Percentiles rank a stretch among this genome's conserved stretches.
These are phyloP conservation scores for Tricholauxania praeusta DNA, from an alignment of 2,888 invertebrate species.

Conservation along the genomic window DNA sequence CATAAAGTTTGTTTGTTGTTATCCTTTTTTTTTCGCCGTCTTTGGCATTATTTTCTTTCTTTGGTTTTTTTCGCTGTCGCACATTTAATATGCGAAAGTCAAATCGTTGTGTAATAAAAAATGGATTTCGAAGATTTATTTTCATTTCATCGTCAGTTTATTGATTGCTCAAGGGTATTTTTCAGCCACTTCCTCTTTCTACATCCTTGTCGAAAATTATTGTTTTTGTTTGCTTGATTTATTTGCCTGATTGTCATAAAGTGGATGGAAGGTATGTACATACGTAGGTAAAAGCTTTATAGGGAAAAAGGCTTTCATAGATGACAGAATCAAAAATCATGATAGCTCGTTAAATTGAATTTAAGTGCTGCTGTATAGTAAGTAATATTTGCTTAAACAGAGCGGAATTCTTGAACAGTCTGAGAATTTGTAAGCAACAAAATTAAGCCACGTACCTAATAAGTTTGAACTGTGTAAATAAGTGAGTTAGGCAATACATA, in stretches of 20 bases:
- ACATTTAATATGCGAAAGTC: conserved; percentile 20
- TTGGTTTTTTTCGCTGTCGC: background rate
- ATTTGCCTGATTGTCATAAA: background rate
- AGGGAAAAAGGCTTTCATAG: too few species aligned
- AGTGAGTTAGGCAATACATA: too few species aligned
- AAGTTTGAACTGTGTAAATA: too few species aligned
- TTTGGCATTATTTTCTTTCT: background rate
- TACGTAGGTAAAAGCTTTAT: too few species aligned
- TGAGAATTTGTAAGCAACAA: too few species aligned
- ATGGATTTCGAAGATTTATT: conserved; percentile 33
- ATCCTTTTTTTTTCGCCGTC: conserved; percentile 3
- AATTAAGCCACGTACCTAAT: too few species aligned
- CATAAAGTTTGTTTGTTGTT: conserved; percentile 15
- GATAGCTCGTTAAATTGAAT: too few species aligned
- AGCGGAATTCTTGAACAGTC: too few species aligned
- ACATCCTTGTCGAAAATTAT: background rate
- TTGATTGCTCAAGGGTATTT: conserved; percentile 28
- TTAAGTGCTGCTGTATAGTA: too few species aligned
- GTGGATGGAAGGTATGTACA: too few species aligned
- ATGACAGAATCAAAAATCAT: too few species aligned
- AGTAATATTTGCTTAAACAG: too few species aligned
- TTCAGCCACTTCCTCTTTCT: background rate
- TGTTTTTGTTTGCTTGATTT: conserved; percentile 22
- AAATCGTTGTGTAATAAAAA: conserved; percentile 32
- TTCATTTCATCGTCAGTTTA: conserved; percentile 38